These are phyloP conservation scores for Telenomus remus DNA, from an alignment of 1,140 invertebrate species.

Conservation along the genomic window DNA sequence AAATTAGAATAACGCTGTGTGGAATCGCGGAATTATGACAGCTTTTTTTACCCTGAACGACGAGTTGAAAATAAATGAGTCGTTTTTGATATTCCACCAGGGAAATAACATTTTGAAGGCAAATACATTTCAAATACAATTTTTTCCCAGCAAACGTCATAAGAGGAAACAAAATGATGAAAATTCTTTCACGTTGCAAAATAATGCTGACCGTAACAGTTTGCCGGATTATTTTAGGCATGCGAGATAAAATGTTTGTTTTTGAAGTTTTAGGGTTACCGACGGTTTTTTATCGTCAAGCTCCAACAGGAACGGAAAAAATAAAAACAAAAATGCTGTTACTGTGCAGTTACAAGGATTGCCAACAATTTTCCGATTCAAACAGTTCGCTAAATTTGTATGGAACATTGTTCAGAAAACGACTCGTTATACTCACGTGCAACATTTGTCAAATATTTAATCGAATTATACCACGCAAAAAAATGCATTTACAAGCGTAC, in stretches of 20 bases:
- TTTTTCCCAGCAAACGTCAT: too few species aligned
- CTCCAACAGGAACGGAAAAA: background rate
- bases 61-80: conserved; percentile 16
- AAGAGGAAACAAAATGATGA: too few species aligned
- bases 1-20: conserved; percentile 24
- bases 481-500: conserved; percentile 21
- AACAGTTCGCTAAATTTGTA: background rate
- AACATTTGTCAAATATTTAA: conserved; percentile 45
- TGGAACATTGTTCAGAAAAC: conserved; percentile 13
- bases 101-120: background rate
- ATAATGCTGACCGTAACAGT: too few species aligned
- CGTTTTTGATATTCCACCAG: conserved; percentile 11
- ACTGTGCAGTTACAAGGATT: conserved; percentile 16
- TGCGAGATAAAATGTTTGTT: too few species aligned
- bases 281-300: too few species aligned
- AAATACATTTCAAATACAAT: too few species aligned
- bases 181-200: too few species aligned
- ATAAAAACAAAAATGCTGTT: background rate
- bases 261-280: too few species aligned
- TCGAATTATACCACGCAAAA: conserved; percentile 28
- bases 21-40: conserved; percentile 10
- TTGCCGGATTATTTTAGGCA: too few species aligned
- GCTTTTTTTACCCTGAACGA: conserved; percentile 6
- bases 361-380: conserved; percentile 31
- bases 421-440: conserved; percentile 10